Percentiles rank a stretch among this genome's conserved stretches.
phyloP scores from a whole-genome alignment of 2,797 vertebrate genomes.

The Menidia menidia region DNA sequence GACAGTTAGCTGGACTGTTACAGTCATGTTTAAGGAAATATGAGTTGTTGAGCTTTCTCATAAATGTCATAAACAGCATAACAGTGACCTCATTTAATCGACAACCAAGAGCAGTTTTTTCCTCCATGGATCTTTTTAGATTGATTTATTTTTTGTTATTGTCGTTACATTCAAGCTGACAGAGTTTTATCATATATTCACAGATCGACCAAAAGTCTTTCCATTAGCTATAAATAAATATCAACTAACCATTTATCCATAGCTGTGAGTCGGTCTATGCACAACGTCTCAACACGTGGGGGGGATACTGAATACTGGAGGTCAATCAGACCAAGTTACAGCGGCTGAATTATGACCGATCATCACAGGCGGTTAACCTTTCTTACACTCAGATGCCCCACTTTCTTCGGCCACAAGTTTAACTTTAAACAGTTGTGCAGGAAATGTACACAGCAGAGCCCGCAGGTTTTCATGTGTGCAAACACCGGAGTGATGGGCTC shows the following conservation, averaged over 20 bases:
- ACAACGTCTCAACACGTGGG: not conserved
- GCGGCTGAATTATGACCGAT: not conserved
- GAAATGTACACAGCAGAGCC: slow-evolving; percentile 31
- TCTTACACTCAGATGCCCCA: slow-evolving; percentile 3
- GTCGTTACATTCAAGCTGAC: not conserved
- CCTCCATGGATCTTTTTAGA: not conserved
- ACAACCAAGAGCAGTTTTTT: not conserved
- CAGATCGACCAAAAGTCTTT: not conserved
- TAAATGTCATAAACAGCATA: not conserved
- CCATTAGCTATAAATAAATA: not conserved
- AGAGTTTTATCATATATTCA: not conserved
- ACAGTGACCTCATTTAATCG: not conserved
- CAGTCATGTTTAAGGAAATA: not conserved
- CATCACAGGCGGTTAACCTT: not conserved
- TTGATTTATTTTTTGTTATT: not conserved
- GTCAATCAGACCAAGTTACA: not conserved
- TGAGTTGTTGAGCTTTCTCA: not conserved
- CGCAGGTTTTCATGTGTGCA: slow-evolving; percentile 38
- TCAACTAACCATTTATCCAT: not conserved
- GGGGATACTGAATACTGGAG: not conserved
- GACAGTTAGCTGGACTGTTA: not conserved
- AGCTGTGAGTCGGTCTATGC: not conserved
- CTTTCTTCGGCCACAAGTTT: slow-evolving; percentile 17
- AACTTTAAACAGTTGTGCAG: slow-evolving; percentile 24
- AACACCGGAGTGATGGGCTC: slow-evolving; percentile 44